Evolutionary conservation across 2,888 invertebrate genomes (phyloP).

Genomic region (Oithona nana): DNA sequence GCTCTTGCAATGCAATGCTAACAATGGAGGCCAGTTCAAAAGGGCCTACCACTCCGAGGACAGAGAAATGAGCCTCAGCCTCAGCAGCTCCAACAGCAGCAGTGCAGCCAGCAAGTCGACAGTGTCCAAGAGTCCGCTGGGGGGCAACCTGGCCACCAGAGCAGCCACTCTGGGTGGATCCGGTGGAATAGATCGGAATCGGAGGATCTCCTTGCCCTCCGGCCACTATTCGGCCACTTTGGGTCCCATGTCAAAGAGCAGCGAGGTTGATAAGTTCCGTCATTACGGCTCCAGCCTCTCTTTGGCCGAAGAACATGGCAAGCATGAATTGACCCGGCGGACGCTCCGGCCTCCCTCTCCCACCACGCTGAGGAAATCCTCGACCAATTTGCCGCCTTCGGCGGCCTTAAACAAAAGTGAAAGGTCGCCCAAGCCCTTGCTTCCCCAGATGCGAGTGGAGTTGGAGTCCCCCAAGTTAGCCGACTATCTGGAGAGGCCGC

Average conservation of each 20-base stretch:
- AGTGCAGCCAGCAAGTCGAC: not conserved
- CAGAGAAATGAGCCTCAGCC: not conserved
- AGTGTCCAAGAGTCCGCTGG: too few species aligned
- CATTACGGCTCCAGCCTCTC: constrained; percentile 4
- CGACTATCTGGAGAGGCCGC: constrained; percentile 13
- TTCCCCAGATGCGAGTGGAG: constrained; percentile 3
- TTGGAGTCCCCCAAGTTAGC: not conserved
- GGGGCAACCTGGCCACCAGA: too few species aligned
- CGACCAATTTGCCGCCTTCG: not conserved
- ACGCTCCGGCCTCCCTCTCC: constrained; percentile 1
- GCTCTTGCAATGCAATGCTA: not conserved
- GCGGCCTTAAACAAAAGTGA: not conserved
- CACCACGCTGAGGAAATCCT: not conserved
- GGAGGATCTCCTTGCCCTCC: not conserved
- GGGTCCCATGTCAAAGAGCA: not conserved
- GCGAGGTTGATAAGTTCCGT: not conserved
- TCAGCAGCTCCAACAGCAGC: not conserved
- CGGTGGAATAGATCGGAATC: too few species aligned
- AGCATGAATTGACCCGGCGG: not conserved
- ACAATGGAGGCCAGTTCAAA: not conserved
- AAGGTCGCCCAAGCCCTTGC: not conserved
- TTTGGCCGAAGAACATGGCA: not conserved
- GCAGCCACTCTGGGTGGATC: not conserved
- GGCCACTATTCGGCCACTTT: not conserved
- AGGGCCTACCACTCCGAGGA: not conserved